These are phyloP conservation scores for Toxotes jaculatrix DNA, from an alignment of 2,113 vertebrate species.

Conservation along the genomic window DNA sequence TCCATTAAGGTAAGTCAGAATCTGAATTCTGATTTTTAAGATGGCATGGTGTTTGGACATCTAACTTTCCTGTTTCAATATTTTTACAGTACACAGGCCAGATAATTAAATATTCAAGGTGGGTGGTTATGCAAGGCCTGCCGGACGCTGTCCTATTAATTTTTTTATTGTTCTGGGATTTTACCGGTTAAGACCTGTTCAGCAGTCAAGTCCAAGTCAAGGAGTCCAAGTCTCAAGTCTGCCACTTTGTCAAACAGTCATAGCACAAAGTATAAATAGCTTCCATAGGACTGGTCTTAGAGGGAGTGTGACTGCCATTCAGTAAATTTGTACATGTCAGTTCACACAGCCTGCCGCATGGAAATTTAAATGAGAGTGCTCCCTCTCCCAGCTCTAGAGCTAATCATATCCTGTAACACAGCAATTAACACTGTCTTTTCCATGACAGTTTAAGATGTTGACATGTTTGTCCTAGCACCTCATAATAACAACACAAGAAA, in stretches of 20 bases:
- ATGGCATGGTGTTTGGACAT: background rate
- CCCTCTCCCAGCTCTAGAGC: background rate
- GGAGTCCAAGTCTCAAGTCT: too few relatives aligned
- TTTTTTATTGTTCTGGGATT: slow-evolving; percentile 5
- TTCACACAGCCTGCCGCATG: too few relatives aligned
- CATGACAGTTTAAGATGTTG: too few relatives aligned
- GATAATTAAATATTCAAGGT: slow-evolving; percentile 11
- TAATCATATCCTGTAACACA: background rate
- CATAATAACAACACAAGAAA: background rate
- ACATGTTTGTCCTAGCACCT: too few relatives aligned
- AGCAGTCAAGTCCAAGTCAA: too few relatives aligned
- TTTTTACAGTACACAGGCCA: background rate
- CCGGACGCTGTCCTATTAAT: background rate
- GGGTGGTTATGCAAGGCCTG: slow-evolving; percentile 12
- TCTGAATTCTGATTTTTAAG: background rate
- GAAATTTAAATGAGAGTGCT: too few relatives aligned
- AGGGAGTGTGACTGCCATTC: too few relatives aligned
- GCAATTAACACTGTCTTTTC: background rate
- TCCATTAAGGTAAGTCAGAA: background rate
- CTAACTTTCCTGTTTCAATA: background rate
- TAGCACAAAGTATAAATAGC: too few relatives aligned
- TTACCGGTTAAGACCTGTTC: background rate
- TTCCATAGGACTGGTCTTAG: too few relatives aligned
- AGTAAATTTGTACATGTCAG: too few relatives aligned
- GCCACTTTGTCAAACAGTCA: too few relatives aligned